Evolutionary conservation across 1,140 invertebrate species (phyloP).

Genomic region (Caenorhabditis briggsae): DNA sequence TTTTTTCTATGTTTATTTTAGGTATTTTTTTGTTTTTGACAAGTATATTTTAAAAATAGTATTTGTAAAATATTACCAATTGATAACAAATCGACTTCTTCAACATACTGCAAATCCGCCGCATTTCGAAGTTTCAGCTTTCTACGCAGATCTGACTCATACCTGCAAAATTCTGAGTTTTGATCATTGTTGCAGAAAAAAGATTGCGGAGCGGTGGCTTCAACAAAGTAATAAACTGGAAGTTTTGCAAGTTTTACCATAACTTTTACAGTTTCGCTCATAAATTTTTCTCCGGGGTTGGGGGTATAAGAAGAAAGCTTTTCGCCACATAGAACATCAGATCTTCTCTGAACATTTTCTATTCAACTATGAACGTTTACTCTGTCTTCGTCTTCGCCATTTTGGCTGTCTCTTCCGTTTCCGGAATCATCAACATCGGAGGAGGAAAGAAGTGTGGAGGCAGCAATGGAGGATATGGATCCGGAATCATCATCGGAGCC

Average conservation of each 20-base stretch:
- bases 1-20: background rate
- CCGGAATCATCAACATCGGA: slow-evolving; percentile 5
- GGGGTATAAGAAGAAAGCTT: background rate
- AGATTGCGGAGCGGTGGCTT: background rate
- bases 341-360: slow-evolving; percentile 4
- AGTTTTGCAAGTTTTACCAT: too few relatives aligned
- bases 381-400: background rate
- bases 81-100: slow-evolving; percentile 87
- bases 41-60: slow-evolving; percentile 11
- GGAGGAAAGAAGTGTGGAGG: background rate
- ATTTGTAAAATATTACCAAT: slow-evolving; percentile 82
- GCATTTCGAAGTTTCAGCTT: slow-evolving; percentile 82
- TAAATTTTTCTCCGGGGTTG: too few relatives aligned
- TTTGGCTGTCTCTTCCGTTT: background rate
- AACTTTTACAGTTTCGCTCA: too few relatives aligned
- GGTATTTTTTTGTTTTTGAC: background rate
- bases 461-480: background rate
- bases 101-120: slow-evolving; percentile 96
- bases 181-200: background rate
- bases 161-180: slow-evolving; percentile 64
- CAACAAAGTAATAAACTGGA: background rate
- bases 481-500: background rate
- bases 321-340: background rate
- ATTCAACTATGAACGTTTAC: slow-evolving; percentile 11
- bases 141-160: slow-evolving; percentile 70